phyloP scores from a whole-genome alignment of 2,113 vertebrate genomes.

The Petrocephalus zakoni region DNA sequence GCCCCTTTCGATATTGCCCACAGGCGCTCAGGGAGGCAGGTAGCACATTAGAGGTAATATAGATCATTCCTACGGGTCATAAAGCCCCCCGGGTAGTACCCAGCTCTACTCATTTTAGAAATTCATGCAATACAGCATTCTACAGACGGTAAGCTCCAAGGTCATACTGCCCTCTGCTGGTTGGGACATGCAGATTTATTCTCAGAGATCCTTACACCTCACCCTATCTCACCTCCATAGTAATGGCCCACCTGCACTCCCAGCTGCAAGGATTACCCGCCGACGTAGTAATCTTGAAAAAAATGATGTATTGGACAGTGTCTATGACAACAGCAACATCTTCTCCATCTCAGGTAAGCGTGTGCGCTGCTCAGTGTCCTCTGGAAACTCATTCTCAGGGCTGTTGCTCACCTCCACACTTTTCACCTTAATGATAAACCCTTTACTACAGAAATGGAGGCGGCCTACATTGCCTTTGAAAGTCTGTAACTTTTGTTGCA shows the following conservation, averaged over 20 bases:
- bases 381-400: not conserved
- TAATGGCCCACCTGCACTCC: conserved; percentile 36
- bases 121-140: conserved; percentile 38
- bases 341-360: conserved; percentile 70
- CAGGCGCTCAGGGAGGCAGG: not conserved
- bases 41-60: not conserved
- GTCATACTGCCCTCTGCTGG: not conserved
- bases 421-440: not conserved
- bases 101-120: not conserved
- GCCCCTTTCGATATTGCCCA: not conserved
- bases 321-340: conserved; percentile 56
- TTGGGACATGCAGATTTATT: not conserved
- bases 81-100: not conserved
- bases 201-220: not conserved
- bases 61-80: not conserved
- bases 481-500: not conserved
- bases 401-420: not conserved
- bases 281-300: conserved; percentile 50
- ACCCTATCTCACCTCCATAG: conserved; percentile 34
- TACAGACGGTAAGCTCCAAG: not conserved
- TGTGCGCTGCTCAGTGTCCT: not conserved
- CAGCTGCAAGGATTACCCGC: conserved; percentile 40
- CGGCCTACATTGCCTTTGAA: not conserved
- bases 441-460: not conserved
- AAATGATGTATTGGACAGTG: conserved; percentile 42